phyloP scores from a whole-genome alignment of 2,113 vertebrate genomes.

The Myrmophylax atrothorax region DNA sequence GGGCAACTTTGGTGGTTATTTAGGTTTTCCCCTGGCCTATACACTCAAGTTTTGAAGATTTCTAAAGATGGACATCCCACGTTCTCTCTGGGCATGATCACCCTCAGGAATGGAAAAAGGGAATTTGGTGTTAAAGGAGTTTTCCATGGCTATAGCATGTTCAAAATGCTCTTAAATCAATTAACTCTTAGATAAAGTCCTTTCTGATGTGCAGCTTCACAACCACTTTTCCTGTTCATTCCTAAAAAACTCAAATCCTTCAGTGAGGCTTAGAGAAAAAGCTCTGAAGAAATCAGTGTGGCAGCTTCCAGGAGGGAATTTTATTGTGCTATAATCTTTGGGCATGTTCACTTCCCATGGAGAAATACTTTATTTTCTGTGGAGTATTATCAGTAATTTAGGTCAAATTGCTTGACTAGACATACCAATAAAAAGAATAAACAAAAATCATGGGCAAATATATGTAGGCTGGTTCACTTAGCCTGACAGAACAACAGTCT shows the following conservation, averaged over 20 bases:
- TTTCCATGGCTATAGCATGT: neutral
- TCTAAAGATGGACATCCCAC: neutral
- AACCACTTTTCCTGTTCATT: neutral
- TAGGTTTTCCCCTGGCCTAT: neutral
- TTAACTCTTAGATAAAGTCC: neutral
- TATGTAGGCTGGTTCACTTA: neutral
- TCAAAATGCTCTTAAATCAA: neutral
- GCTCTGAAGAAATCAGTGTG: neutral
- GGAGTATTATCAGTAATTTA: neutral
- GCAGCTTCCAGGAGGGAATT: neutral
- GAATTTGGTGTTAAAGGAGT: neutral
- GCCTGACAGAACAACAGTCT: neutral
- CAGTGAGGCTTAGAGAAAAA: neutral
- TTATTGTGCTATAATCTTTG: neutral
- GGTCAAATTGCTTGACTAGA: neutral
- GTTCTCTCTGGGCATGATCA: neutral
- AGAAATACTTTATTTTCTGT: neutral
- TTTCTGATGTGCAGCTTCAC: neutral
- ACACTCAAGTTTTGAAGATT: neutral
- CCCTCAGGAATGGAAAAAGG: neutral
- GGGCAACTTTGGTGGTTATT: neutral
- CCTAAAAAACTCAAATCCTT: neutral
- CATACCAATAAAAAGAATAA: neutral
- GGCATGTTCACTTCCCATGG: accelerated
- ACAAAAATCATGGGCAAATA: neutral